Evolutionary conservation across 2,113 vertebrate genomes (phyloP).

Genomic region (Pterophyllum scalare): DNA sequence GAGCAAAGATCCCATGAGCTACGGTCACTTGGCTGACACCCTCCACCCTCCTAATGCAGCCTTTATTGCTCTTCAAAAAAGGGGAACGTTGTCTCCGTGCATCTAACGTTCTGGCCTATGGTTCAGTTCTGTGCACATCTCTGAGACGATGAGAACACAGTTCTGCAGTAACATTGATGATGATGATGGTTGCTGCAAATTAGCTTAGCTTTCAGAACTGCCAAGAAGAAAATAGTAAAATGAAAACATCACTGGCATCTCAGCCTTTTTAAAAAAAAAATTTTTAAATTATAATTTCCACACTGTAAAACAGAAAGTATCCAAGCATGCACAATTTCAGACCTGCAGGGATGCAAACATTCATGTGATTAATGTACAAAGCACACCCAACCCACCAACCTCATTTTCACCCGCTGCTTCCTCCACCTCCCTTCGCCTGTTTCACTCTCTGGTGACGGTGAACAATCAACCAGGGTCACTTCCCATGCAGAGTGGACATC

Average conservation of each 20-base stretch:
- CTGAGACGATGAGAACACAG: background rate
- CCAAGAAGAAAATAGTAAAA: too few species aligned
- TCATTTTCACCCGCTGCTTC: constrained; percentile 57
- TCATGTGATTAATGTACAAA: background rate
- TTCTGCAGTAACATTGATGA: too few species aligned
- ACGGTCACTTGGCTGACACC: background rate
- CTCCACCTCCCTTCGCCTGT: constrained; percentile 9
- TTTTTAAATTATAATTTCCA: background rate
- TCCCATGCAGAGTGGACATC: constrained; percentile 67
- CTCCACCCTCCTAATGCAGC: background rate
- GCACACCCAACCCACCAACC: constrained; percentile 36
- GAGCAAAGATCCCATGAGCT: background rate
- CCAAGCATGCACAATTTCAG: background rate
- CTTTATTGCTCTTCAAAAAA: background rate
- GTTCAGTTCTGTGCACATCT: background rate
- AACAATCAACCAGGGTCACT: constrained; percentile 64
- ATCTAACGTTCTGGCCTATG: background rate
- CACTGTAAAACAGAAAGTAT: background rate
- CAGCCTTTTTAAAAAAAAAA: too few species aligned
- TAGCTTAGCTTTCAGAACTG: too few species aligned
- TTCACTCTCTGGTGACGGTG: constrained; percentile 45
- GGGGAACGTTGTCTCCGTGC: background rate
- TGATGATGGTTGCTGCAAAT: too few species aligned
- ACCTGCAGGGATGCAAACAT: background rate
- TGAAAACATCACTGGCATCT: too few species aligned